Evolutionary conservation across 2,797 vertebrate genomes (phyloP).

Genomic region (Sciurus carolinensis): DNA sequence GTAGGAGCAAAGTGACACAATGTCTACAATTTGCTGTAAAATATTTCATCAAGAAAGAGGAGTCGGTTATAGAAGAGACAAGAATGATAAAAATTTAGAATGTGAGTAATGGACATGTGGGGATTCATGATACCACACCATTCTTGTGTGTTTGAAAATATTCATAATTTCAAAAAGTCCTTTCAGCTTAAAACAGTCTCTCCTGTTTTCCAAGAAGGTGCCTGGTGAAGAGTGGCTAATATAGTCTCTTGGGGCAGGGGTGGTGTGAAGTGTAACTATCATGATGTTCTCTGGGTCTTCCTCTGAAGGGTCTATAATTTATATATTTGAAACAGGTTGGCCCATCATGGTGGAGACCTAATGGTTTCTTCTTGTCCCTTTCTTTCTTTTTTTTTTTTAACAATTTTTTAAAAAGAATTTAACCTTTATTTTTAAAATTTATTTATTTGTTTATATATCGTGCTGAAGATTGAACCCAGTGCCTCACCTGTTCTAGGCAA

Average conservation of each 20-base stretch:
- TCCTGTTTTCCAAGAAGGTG: background rate
- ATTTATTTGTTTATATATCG: too few species aligned
- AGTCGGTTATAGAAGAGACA: background rate
- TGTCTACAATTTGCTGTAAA: constrained; percentile 1
- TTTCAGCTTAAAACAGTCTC: background rate
- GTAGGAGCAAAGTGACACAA: background rate
- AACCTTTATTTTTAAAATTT: too few species aligned
- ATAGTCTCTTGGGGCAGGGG: background rate
- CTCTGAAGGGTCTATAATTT: background rate
- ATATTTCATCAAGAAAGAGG: background rate
- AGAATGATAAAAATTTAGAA: background rate
- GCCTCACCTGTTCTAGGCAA: too few species aligned
- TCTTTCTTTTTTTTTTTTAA: background rate
- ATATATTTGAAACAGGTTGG: background rate
- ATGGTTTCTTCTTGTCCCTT: background rate
- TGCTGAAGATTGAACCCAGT: too few species aligned
- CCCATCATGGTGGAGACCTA: background rate
- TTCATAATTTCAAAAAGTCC: background rate
- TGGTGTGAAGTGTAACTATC: background rate
- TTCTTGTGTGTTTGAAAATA: constrained; percentile 73
- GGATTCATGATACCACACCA: background rate
- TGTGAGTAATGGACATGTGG: background rate
- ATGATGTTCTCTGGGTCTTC: background rate
- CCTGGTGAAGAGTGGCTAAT: background rate
- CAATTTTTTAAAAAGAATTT: too few species aligned